Evolutionary conservation across 2,113 vertebrate genomes (phyloP), one percentile per base, ranked within the genome.

Genomic region (Uropsilus gracilis): DNA sequence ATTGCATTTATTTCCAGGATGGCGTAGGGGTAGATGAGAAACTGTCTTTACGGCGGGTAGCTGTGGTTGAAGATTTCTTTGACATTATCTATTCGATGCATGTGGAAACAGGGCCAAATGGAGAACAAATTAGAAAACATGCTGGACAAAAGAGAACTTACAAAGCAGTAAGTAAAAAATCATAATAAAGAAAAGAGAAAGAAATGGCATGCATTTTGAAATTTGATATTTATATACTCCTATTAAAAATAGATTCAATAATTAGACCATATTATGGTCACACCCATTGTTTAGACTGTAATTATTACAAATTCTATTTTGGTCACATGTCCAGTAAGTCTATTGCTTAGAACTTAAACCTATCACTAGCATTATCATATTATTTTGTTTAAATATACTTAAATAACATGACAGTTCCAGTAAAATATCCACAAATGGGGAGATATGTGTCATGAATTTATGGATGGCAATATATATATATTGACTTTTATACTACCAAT

Each of bases 81-180:
- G 99, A 99, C 96, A 99, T 99, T 94, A 99, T 99, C 97, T 99
- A 99, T 97, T 99, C 99, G 80, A 99, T 99, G 99, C 98, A 99
- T 94, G 99, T 99, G 95, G 99, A 99, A 98, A 99, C 98, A 55
- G 99, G 98, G 83, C 98, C 98, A 72, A 99, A 99, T 98, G 99
- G 98, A 97, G 99, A 99, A 95, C 98, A 99, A 97, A 98, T 98
- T 95, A 98, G 99, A 94, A 99, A 99, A 96, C 99, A 99, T 64
- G 99, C 99, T 86, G 99, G 99, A 83, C 99, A 99, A 94, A 99
- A 99, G 97, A 98, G 99, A 98, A 99, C 99, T 0, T 99, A 99
- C 90, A 99, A 99, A 98, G 99, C 98, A 96, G 99, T 99, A 98
- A 98, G 98, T 99, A 94, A 75, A 96, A 86, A 80, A 89, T 20